These are phyloP conservation scores for Clostera curtula DNA, from an alignment of 2,888 invertebrate species.

Conservation along the genomic window DNA sequence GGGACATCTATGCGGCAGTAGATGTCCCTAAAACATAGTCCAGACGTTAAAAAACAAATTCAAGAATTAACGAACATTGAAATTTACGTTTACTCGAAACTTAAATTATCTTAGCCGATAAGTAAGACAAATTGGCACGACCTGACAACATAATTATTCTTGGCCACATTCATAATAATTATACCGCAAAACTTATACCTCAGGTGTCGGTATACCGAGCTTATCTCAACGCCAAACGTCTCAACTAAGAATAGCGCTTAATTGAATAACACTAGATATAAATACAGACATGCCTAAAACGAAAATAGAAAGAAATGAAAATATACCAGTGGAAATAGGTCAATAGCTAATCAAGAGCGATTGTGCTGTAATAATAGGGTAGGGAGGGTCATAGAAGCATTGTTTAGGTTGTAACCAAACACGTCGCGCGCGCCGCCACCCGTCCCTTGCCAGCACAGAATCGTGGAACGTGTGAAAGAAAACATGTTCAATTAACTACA, in stretches of 20 bases:
- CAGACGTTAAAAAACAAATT: too few relatives aligned
- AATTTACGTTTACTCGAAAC: too few relatives aligned
- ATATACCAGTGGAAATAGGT: slow-evolving; percentile 30
- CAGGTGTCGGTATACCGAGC: too few relatives aligned
- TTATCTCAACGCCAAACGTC: too few relatives aligned
- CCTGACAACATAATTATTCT: not conserved
- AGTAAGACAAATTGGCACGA: too few relatives aligned
- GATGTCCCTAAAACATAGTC: too few relatives aligned
- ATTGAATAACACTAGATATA: not conserved
- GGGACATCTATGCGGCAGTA: too few relatives aligned
- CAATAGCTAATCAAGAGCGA: slow-evolving; percentile 47
- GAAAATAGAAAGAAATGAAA: slow-evolving; percentile 21
- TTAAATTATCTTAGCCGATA: too few relatives aligned
- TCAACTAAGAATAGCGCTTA: not conserved
- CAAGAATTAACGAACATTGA: too few relatives aligned
- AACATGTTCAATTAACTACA: slow-evolving; percentile 13
- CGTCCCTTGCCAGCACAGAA: slow-evolving; percentile 8
- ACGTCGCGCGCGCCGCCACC: slow-evolving; percentile 20
- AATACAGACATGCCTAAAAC: slow-evolving; percentile 7
- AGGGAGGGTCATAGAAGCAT: slow-evolving; percentile 27
- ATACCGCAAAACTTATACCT: too few relatives aligned
- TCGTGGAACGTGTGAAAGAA: slow-evolving; percentile 21
- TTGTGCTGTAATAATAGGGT: slow-evolving; percentile 35
- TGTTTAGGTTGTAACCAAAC: slow-evolving; percentile 35
- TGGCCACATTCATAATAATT: too few relatives aligned